These are phyloP conservation scores for Drosophila pruinosa DNA, from an alignment of 1,140 invertebrate genomes.

Conservation along the genomic window DNA sequence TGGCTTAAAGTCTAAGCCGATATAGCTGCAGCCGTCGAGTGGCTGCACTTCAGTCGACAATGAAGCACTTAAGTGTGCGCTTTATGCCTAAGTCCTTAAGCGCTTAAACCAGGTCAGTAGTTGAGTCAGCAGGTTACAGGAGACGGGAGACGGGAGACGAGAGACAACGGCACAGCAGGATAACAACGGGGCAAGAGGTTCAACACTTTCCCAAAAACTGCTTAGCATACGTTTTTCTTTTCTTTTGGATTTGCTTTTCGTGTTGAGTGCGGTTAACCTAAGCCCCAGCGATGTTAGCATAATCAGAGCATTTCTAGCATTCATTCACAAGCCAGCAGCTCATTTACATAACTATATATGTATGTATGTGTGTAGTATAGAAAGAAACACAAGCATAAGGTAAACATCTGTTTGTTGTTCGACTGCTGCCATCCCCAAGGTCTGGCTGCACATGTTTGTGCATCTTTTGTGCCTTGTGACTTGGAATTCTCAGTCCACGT, in stretches of 20 bases:
- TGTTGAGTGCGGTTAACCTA: constrained; percentile 42
- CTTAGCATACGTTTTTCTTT: constrained; percentile 21
- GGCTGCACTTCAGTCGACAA: constrained; percentile 63
- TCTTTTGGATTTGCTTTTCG: not conserved
- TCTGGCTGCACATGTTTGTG: constrained; percentile 60
- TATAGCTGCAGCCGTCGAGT: constrained; percentile 36
- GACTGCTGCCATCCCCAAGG: constrained; percentile 10
- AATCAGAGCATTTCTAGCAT: constrained; percentile 30
- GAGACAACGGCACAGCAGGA: not conserved
- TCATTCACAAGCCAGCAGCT: constrained; percentile 51
- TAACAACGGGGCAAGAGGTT: not conserved
- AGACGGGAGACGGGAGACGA: too few species aligned
- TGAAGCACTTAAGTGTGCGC: constrained; percentile 62
- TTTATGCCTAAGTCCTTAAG: constrained; percentile 61
- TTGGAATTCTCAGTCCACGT: constrained; percentile 32
- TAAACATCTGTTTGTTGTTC: constrained; percentile 52
- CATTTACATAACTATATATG: constrained; percentile 25
- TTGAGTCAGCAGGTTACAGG: constrained; percentile 15
- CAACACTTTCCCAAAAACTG: constrained; percentile 61
- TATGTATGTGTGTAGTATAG: not conserved
- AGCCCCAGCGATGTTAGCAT: constrained; percentile 17
- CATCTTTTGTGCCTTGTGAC: constrained; percentile 8
- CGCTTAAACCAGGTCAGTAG: constrained; percentile 17
- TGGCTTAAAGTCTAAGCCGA: constrained; percentile 43
- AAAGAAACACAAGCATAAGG: constrained; percentile 32